Evolutionary conservation across 2,888 invertebrate genomes (phyloP).

Genomic region (Agrypnus murinus): DNA sequence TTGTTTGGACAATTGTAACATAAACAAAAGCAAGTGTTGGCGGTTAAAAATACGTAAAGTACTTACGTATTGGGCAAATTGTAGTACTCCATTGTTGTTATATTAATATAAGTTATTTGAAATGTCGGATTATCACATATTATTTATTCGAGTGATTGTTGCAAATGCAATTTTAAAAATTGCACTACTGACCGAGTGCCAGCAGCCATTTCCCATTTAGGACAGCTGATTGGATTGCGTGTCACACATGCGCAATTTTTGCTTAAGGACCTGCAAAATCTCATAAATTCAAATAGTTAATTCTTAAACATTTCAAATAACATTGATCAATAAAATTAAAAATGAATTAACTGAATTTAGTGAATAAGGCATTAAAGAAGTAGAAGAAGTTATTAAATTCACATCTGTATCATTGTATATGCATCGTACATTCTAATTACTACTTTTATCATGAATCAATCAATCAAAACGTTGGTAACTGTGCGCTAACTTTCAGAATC

Average conservation of each 20-base stretch:
- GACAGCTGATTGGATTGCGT: constrained; percentile 64
- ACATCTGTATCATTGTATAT: no score
- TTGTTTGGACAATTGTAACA: constrained; percentile 45
- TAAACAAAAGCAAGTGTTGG: constrained; percentile 42
- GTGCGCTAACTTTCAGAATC: no score
- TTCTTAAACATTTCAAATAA: no score
- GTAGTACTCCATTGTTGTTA: constrained; percentile 47
- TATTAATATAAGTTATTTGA: constrained; percentile 55
- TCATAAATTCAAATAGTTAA: no score
- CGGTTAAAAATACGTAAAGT: constrained; percentile 3
- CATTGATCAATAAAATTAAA: no score
- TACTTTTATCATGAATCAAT: no score
- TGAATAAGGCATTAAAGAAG: no score
- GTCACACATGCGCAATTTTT: constrained; percentile 55
- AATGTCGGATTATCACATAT: constrained; percentile 59
- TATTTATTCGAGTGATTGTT: constrained; percentile 55
- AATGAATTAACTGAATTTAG: no score
- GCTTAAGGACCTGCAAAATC: no score
- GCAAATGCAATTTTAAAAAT: constrained; percentile 56
- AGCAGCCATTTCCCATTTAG: constrained; percentile 63
- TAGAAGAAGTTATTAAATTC: no score
- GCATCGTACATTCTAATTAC: no score
- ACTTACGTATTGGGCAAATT: constrained; percentile 49
- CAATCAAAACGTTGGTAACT: no score
- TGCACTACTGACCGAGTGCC: constrained; percentile 65